phyloP scores from a whole-genome alignment of 2,797 vertebrate genomes.

The Antennarius maculatus region DNA sequence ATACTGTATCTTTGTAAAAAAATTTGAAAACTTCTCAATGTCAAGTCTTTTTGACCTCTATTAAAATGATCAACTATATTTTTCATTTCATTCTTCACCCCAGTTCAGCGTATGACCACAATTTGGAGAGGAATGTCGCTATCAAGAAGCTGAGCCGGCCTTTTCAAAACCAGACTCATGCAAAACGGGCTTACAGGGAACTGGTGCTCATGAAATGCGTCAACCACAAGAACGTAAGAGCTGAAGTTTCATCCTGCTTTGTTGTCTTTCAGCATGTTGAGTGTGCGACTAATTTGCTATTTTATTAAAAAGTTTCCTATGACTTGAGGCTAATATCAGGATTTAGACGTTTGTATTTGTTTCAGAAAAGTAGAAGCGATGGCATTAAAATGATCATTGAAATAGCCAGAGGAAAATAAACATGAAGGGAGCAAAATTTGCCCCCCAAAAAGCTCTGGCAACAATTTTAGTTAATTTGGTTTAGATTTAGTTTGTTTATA shows the following conservation, averaged over 20 bases:
- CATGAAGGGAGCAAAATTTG: neutral
- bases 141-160: conserved; percentile 99
- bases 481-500: too few relatives aligned
- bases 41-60: too few relatives aligned
- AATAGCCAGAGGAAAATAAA: neutral
- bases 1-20: too few relatives aligned
- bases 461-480: neutral
- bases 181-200: conserved; percentile 96
- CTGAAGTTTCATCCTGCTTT: neutral
- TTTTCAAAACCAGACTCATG: conserved; percentile 98
- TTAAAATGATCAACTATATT: too few relatives aligned
- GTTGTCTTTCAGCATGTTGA: neutral
- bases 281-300: neutral
- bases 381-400: neutral
- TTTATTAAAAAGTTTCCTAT: too few relatives aligned
- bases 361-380: neutral
- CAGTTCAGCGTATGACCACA: conserved; percentile 96
- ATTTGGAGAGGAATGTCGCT: conserved; percentile 95
- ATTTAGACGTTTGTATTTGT: neutral
- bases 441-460: neutral
- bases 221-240: conserved; percentile 98
- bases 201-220: conserved; percentile 99
- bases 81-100: conserved; percentile 16
- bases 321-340: too few relatives aligned
- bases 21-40: too few relatives aligned